Evolutionary conservation across 1,140 invertebrate species (phyloP), one percentile per base, ranked within the genome.

Genomic region (Drosophila albomicans): DNA sequence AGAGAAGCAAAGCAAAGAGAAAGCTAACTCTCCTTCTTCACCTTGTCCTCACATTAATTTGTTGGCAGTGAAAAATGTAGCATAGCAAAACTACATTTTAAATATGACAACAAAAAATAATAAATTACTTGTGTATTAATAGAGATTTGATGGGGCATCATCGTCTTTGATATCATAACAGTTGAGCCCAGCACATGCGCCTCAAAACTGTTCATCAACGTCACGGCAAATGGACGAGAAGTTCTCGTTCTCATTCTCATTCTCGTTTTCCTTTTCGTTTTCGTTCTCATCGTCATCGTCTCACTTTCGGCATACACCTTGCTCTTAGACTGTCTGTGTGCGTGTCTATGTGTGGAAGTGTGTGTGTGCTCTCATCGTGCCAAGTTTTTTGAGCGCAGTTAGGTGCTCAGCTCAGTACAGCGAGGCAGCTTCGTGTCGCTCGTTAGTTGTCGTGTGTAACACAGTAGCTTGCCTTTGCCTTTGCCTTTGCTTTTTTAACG

Each of bases 321-420:
- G 54, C 62, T 32, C 48, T 58, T 64, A 13, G 35, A 58, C 59
- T 38, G 35, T 38, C 7, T 38, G 7, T 10, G 35, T 38, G 35
- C 35, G 1, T 32, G 30, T 32, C 6, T 58, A 0, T 3, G 28
- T 54, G 52, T 77, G n/a, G n/a, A n/a, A n/a, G 62, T 56, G 45
- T 59, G 59, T 62, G 46, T 56, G 48, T 45, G 76, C 82, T 86
- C 82, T 86, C 84, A 63, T 67, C 79, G 75, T 79, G 62, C 35
- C 80, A 85, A 82, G 70, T 87, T 87, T 88, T 84, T 80, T 72
- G 82, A 87, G 84, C 80, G 73, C 82, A 86, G 75, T 84, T 78
- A 86, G 79, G 81, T 84, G 78, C 81, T 65, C 69, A 65, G 32
- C 38, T 35, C 49, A 71, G 28, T 35, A 35, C n/a, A 48, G 15